phyloP scores from a whole-genome alignment of 2,797 vertebrate genomes.

The Thamnophis elegans region DNA sequence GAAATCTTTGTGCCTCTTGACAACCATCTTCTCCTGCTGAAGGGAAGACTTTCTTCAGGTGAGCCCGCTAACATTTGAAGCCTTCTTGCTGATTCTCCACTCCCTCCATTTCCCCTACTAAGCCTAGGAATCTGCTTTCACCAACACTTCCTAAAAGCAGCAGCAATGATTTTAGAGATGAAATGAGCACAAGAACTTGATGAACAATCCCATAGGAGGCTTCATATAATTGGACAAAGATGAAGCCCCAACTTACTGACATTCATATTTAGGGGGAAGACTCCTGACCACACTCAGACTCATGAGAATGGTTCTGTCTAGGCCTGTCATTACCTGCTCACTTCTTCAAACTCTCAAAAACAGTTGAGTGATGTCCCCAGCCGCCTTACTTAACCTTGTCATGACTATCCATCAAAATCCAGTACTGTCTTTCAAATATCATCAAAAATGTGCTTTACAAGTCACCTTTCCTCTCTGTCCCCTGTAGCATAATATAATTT shows the following conservation, averaged over 20 bases:
- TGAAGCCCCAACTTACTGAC: neutral
- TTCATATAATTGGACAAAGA: neutral
- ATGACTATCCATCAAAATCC: neutral
- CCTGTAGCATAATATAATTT: neutral
- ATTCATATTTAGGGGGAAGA: neutral
- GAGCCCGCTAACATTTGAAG: neutral
- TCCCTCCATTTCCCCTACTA: rapidly evolving
- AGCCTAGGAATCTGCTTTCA: neutral
- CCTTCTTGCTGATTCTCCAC: neutral
- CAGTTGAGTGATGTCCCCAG: neutral
- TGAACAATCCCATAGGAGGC: neutral
- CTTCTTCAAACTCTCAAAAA: neutral
- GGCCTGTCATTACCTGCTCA: neutral
- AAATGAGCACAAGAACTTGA: neutral
- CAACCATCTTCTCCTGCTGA: neutral
- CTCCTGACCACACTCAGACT: neutral
- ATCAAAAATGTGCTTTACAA: neutral
- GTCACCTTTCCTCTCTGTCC: neutral
- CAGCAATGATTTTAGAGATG: neutral
- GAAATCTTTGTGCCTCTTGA: neutral
- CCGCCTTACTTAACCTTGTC: neutral
- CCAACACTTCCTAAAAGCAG: neutral
- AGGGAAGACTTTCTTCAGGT: neutral
- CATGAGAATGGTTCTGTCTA: neutral
- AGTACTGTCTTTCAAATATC: neutral